phyloP scores from a whole-genome alignment of 2,113 vertebrate genomes.

The Astur gentilis region DNA sequence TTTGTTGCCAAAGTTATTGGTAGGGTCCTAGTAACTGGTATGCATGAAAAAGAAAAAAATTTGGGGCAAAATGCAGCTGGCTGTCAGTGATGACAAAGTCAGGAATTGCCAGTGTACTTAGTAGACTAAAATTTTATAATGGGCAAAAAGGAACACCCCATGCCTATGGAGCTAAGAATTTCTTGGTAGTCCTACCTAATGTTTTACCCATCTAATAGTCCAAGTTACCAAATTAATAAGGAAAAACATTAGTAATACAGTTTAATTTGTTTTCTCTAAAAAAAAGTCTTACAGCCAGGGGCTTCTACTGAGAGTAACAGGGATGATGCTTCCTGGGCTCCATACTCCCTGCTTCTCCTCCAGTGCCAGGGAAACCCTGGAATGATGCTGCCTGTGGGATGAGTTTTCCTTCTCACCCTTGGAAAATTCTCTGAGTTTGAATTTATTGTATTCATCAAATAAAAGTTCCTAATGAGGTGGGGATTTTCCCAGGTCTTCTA shows the following conservation, averaged over 20 bases:
- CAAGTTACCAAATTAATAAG: neutral
- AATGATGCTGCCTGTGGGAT: neutral
- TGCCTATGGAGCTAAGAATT: neutral
- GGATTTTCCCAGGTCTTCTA: neutral
- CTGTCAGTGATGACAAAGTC: neutral
- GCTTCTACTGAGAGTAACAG: neutral
- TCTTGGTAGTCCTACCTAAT: neutral
- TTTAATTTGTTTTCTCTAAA: neutral
- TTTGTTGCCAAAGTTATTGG: neutral
- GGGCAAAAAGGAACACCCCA: accelerated
- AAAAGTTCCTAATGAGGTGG: neutral
- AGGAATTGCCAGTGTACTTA: neutral
- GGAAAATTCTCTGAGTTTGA: neutral
- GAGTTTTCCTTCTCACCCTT: neutral
- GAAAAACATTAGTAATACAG: neutral
- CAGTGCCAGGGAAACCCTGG: neutral
- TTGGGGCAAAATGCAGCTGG: neutral
- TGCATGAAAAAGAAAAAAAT: neutral
- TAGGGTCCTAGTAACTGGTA: neutral
- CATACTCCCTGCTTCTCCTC: neutral
- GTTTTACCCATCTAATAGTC: neutral
- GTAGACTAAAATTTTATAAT: neutral
- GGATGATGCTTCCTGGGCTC: accelerated
- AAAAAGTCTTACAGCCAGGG: neutral
- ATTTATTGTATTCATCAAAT: neutral